phyloP scores from a whole-genome alignment of 2,113 vertebrate genomes.

The Aramus guarauna region DNA sequence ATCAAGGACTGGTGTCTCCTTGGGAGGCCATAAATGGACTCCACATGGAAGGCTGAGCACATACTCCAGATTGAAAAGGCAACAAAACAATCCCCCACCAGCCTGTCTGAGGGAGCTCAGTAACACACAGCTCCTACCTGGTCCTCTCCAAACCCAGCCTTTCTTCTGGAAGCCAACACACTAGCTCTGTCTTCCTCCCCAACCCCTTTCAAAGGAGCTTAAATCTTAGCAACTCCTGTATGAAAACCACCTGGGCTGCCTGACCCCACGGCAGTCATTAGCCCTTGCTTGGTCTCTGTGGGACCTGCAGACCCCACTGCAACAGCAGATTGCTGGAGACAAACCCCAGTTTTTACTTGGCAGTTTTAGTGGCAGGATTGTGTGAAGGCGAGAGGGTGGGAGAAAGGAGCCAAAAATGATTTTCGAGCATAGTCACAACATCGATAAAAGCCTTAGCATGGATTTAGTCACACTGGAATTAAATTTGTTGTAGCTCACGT shows the following conservation, averaged over 20 bases:
- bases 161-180: background rate
- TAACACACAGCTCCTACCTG: background rate
- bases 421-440: background rate
- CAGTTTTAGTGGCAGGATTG: background rate
- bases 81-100: background rate
- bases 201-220: background rate
- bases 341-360: background rate
- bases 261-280: background rate
- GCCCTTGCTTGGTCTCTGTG: background rate
- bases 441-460: background rate
- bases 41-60: background rate
- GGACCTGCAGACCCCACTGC: background rate
- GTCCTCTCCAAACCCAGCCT: rapidly evolving
- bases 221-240: background rate
- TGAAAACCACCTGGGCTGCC: background rate
- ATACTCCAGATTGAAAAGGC: background rate
- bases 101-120: rapidly evolving
- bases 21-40: background rate
- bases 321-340: background rate
- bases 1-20: background rate
- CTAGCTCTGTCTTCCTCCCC: background rate
- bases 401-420: background rate
- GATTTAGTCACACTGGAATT: background rate
- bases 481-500: background rate
- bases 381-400: background rate